Evolutionary conservation across 1,140 invertebrate genomes (phyloP).

Genomic region (Cheumatopsyche charites): DNA sequence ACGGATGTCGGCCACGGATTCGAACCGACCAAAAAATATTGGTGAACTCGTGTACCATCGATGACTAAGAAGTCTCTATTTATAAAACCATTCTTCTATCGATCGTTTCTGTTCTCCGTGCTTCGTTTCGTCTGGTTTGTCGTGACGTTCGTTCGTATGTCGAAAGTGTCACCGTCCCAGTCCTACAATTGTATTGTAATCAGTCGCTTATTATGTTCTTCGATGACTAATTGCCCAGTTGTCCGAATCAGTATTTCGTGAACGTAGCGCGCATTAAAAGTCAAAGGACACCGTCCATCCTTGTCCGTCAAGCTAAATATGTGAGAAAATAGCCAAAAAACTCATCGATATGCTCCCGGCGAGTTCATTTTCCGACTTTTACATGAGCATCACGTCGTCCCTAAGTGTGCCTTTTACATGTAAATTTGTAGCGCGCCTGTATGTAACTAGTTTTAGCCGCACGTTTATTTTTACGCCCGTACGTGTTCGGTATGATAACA

Average conservation of each 20-base stretch:
- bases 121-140: no score
- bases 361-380: slow-evolving; percentile 4
- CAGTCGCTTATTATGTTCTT: background rate
- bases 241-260: background rate
- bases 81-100: no score
- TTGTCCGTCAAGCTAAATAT: background rate
- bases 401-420: slow-evolving; percentile 8
- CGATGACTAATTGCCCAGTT: slow-evolving; percentile 1
- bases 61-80: no score
- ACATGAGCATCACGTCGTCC: background rate
- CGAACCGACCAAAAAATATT: background rate
- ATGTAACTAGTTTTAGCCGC: background rate
- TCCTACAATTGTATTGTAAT: no score
- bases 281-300: background rate
- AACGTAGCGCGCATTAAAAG: background rate
- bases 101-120: no score
- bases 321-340: background rate
- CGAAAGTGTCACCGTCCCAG: no score
- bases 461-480: background rate
- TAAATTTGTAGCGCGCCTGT: background rate
- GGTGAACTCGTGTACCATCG: background rate
- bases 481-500: slow-evolving; percentile 5
- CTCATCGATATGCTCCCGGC: background rate
- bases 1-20: slow-evolving; percentile 12
- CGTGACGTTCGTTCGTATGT: no score